phyloP scores from a whole-genome alignment of 2,888 invertebrate species.

The Parasteatoda lunata region DNA sequence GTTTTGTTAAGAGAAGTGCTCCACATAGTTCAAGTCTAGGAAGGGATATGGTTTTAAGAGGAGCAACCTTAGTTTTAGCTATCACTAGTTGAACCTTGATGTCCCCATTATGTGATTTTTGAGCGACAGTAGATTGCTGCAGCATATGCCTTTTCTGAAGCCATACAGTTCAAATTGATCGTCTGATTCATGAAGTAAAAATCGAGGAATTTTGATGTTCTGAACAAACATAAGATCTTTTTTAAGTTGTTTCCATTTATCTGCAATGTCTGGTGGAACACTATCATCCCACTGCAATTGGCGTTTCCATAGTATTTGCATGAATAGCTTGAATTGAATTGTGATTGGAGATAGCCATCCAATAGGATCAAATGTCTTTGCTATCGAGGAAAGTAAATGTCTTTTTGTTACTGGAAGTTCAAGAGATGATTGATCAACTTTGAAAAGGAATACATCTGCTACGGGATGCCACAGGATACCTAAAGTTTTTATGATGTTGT shows the following conservation, averaged over 20 bases:
- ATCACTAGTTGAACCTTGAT: not conserved
- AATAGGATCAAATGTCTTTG: conserved; percentile 68
- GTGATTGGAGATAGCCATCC: conserved; percentile 54
- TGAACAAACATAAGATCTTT: conserved; percentile 9
- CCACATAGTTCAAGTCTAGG: too few species aligned
- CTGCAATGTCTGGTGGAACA: conserved; percentile 47
- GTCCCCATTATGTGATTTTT: not conserved
- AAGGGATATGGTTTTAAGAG: too few species aligned
- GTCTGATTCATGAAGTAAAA: too few species aligned
- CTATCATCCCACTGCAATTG: too few species aligned
- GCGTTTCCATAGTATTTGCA: conserved; percentile 71
- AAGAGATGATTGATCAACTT: not conserved
- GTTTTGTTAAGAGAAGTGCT: too few species aligned
- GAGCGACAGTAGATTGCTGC: not conserved
- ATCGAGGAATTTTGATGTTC: not conserved
- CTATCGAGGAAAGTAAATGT: not conserved
- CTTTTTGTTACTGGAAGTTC: not conserved
- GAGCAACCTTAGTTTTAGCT: not conserved
- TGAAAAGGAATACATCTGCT: conserved; percentile 12
- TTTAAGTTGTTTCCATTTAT: conserved; percentile 19
- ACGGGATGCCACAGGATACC: conserved; percentile 16
- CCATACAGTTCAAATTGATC: not conserved
- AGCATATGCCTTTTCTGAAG: not conserved
- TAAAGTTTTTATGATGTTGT: conserved; percentile 24
- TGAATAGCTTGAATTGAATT: conserved; percentile 9